Percentiles rank a stretch among this genome's conserved stretches.
Conservation (phyloP, 2,888 invertebrate species). For the Neoscelio sp. region DNA sequence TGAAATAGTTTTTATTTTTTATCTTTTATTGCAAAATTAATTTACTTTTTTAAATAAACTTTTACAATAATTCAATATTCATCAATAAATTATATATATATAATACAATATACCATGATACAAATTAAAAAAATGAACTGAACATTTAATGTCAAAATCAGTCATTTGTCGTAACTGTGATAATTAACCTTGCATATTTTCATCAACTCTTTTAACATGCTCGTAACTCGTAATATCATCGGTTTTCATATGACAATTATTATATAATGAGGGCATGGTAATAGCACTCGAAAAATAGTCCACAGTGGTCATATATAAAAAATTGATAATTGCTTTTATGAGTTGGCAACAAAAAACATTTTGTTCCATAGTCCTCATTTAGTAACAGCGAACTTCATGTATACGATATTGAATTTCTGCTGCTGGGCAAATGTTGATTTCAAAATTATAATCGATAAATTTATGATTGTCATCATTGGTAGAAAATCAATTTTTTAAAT, state of each 20-base stretch:
- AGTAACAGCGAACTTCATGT: slow-evolving; percentile 18
- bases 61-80: too few species aligned
- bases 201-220: slow-evolving; percentile 1
- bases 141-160: too few species aligned
- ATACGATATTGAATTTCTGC: slow-evolving; percentile 26
- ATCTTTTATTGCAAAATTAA: too few species aligned
- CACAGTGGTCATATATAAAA: slow-evolving; percentile 11
- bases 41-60: too few species aligned
- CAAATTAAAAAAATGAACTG: too few species aligned
- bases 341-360: slow-evolving; percentile 11
- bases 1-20: too few species aligned
- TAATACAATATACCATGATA: too few species aligned
- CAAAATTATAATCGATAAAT: slow-evolving; percentile 47
- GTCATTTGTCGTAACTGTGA: not conserved
- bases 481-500: slow-evolving; percentile 20
- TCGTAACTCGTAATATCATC: slow-evolving; percentile 15
- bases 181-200: slow-evolving; percentile 1
- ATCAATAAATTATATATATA: too few species aligned
- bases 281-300: slow-evolving; percentile 27
- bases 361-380: slow-evolving; percentile 4
- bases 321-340: slow-evolving; percentile 24
- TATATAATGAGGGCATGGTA: slow-evolving; percentile 17
- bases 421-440: not conserved
- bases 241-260: slow-evolving; percentile 17
- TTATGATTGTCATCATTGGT: not conserved